Evolutionary conservation across 2,888 invertebrate genomes (phyloP).

Genomic region (Leptinotarsa tumamoca): DNA sequence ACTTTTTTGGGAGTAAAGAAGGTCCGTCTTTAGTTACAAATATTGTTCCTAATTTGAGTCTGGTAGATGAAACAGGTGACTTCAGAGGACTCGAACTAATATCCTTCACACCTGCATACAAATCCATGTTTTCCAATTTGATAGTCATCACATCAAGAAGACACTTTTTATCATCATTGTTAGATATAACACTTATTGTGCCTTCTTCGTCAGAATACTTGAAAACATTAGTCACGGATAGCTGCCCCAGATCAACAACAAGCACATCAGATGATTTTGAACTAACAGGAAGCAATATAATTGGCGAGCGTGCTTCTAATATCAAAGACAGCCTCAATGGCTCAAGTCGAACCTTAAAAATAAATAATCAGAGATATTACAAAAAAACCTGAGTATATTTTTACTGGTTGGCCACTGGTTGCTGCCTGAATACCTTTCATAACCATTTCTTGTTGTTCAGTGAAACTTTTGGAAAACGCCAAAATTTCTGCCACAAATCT

Average conservation of each 20-base stretch:
- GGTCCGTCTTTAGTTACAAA: conserved; percentile 71
- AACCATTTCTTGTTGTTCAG: conserved; percentile 81
- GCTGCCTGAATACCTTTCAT: conserved; percentile 77
- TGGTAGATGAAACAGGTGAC: conserved; percentile 41
- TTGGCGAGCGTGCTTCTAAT: conserved; percentile 81
- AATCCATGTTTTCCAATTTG: conserved; percentile 80
- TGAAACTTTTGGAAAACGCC: conserved; percentile 87
- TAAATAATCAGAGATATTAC: conserved; percentile 3
- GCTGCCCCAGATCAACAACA: conserved; percentile 83
- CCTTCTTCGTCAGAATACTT: conserved; percentile 71
- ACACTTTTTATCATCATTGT: conserved; percentile 68
- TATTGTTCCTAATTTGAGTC: conserved; percentile 68
- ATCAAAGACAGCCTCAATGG: conserved; percentile 70
- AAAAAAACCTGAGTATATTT: conserved; percentile 10
- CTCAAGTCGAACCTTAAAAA: conserved; percentile 60
- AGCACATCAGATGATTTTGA: conserved; percentile 82
- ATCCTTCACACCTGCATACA: conserved; percentile 73
- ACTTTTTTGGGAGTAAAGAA: conserved; percentile 84
- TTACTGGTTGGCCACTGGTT: conserved; percentile 70
- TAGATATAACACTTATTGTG: conserved; percentile 67
- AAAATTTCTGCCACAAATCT: conserved; percentile 91
- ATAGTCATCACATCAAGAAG: conserved; percentile 82
- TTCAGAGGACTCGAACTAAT: conserved; percentile 50
- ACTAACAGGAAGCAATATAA: conserved; percentile 88
- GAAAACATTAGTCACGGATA: conserved; percentile 84